phyloP scores from a whole-genome alignment of 2,113 vertebrate genomes.

The Nyctibius bracteatus region DNA sequence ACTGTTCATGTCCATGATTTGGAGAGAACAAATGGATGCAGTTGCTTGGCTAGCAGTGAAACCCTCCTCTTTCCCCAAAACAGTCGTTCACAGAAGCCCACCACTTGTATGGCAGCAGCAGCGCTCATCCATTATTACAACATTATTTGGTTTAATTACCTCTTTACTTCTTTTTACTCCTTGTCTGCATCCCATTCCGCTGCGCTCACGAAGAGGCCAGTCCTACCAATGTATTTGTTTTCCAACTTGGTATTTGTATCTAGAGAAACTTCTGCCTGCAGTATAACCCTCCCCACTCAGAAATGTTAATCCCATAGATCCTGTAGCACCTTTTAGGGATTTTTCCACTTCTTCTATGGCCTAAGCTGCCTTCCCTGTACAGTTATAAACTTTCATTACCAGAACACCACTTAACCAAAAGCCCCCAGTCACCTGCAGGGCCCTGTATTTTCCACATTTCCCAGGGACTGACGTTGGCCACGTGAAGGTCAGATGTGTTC shows the following conservation, averaged over 20 bases:
- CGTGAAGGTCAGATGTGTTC: background rate
- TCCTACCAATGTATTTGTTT: background rate
- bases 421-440: background rate
- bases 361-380: constrained; percentile 11
- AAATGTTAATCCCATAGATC: background rate
- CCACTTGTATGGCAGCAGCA: background rate
- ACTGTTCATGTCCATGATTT: background rate
- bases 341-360: background rate
- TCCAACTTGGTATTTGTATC: background rate
- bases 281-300: background rate
- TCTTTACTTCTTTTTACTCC: background rate
- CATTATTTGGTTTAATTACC: background rate
- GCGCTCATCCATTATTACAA: background rate
- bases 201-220: background rate
- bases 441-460: background rate
- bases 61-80: background rate
- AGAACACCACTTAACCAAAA: constrained; percentile 26
- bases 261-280: background rate
- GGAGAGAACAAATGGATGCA: background rate
- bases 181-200: background rate
- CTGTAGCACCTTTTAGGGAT: background rate
- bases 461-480: background rate
- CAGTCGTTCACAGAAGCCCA: background rate
- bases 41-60: background rate
- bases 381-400: constrained; percentile 23